A percentile compares a stretch with the other conserved stretches of the same genome.
phyloP scores from a whole-genome alignment of 2,797 vertebrate genomes.

The Falco rusticolus region DNA sequence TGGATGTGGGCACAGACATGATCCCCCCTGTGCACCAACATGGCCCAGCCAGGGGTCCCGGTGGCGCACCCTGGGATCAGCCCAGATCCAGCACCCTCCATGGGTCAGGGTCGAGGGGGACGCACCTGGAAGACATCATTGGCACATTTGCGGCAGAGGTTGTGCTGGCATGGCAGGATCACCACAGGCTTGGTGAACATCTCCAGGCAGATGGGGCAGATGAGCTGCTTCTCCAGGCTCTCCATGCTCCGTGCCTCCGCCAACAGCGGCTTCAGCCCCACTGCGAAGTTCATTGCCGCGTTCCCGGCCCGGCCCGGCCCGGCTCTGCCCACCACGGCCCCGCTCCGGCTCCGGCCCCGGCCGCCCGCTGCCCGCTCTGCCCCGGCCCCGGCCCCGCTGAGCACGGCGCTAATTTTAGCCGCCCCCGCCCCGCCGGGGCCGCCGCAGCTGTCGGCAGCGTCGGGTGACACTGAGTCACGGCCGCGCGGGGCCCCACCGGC shows the following conservation, averaged over 20 bases:
- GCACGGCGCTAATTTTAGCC: conserved; percentile 51
- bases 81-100: too few species aligned
- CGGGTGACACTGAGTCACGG: conserved; percentile 73
- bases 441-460: conserved; percentile 65
- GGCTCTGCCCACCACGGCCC: not conserved
- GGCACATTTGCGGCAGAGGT: conserved; percentile 85
- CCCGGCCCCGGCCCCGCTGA: not conserved
- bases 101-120: too few species aligned
- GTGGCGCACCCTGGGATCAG: too few species aligned
- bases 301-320: not conserved
- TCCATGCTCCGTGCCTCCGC: conserved; percentile 82
- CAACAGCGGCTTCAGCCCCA: conserved; percentile 83
- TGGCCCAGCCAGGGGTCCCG: not conserved
- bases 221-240: conserved; percentile 85
- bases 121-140: conserved; percentile 81
- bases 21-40: too few species aligned
- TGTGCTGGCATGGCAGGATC: conserved; percentile 86
- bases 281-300: conserved; percentile 85
- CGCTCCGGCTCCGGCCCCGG: not conserved
- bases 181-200: conserved; percentile 86
- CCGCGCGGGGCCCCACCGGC: not conserved
- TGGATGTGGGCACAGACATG: not conserved
- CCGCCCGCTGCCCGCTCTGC: not conserved
- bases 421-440: not conserved
- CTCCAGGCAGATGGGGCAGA: conserved; percentile 87